A percentile compares a stretch with the other conserved stretches of the same genome.
phyloP scores from a whole-genome alignment of 1,140 invertebrate genomes.

The Bemisia tabaci region DNA sequence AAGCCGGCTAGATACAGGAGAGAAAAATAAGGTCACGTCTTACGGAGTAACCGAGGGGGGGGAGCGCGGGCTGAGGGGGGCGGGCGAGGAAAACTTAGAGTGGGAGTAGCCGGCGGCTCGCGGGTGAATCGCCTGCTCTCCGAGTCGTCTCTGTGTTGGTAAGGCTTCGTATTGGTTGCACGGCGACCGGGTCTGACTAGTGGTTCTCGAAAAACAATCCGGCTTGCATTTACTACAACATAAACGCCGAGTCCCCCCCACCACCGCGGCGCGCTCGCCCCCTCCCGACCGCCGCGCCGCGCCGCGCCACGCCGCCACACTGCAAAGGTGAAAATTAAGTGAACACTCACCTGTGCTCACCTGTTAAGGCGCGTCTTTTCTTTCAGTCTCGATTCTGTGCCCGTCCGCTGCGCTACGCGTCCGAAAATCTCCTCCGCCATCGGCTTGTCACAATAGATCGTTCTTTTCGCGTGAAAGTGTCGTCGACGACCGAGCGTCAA shows the following conservation, averaged over 20 bases:
- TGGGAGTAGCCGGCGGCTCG: slow-evolving; percentile 2
- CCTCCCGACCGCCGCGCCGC: neutral
- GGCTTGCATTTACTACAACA: neutral
- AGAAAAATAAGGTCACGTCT: neutral
- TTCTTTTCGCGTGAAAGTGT: neutral
- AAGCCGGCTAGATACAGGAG: neutral
- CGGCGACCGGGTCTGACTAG: neutral
- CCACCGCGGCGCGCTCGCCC: too few relatives aligned
- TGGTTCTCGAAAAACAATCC: neutral
- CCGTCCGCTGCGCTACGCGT: too few relatives aligned
- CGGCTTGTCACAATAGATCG: neutral
- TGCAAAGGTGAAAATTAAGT: neutral
- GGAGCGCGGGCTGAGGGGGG: neutral
- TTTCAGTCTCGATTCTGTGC: neutral
- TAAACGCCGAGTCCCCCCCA: neutral
- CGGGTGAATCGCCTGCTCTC: neutral
- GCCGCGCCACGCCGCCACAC: too few relatives aligned
- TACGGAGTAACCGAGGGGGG: neutral
- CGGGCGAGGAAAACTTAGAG: too few relatives aligned
- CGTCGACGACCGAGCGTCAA: too few relatives aligned
- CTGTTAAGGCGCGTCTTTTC: neutral
- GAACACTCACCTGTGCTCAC: neutral
- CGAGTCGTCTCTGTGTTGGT: neutral
- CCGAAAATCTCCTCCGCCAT: too few relatives aligned
- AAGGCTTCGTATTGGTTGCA: neutral